Percentiles rank a stretch among this genome's conserved stretches.
phyloP scores from a whole-genome alignment of 2,113 vertebrate genomes.

The Patagioenas fasciata region DNA sequence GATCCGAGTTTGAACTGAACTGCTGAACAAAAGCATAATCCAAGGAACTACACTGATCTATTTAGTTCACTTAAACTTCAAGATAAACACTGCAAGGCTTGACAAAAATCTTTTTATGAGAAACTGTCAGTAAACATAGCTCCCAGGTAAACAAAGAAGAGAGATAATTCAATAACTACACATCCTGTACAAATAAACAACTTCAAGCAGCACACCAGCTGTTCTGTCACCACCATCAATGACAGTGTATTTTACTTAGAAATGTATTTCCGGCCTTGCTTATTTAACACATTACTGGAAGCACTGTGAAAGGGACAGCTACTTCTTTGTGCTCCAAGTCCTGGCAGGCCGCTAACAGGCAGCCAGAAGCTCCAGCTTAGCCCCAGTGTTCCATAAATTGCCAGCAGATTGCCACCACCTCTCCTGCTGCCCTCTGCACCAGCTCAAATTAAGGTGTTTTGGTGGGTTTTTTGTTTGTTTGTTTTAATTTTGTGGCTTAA shows the following conservation, averaged over 20 bases:
- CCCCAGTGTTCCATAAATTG: not conserved
- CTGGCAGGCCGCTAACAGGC: not conserved
- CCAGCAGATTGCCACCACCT: not conserved
- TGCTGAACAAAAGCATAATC: not conserved
- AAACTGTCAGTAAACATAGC: not conserved
- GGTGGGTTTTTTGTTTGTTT: not conserved
- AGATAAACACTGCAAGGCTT: not conserved
- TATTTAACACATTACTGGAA: constrained; percentile 26
- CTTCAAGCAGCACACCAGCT: not conserved
- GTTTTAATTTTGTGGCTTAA: not conserved
- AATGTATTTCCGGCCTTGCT: not conserved
- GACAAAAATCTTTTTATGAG: not conserved
- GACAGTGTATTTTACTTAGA: constrained; percentile 28
- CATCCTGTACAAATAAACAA: not conserved
- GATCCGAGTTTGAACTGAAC: not conserved
- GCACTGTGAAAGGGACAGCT: not conserved
- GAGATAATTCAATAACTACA: not conserved
- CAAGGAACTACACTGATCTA: not conserved
- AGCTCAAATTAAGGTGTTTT: not conserved
- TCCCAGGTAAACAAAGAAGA: not conserved
- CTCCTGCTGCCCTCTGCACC: not conserved
- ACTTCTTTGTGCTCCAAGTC: not conserved
- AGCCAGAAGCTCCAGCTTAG: not conserved
- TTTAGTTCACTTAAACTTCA: not conserved
- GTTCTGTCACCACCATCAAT: constrained; percentile 25